phyloP scores from a whole-genome alignment of 2,113 vertebrate species.

The Rhynchomys soricoides region DNA sequence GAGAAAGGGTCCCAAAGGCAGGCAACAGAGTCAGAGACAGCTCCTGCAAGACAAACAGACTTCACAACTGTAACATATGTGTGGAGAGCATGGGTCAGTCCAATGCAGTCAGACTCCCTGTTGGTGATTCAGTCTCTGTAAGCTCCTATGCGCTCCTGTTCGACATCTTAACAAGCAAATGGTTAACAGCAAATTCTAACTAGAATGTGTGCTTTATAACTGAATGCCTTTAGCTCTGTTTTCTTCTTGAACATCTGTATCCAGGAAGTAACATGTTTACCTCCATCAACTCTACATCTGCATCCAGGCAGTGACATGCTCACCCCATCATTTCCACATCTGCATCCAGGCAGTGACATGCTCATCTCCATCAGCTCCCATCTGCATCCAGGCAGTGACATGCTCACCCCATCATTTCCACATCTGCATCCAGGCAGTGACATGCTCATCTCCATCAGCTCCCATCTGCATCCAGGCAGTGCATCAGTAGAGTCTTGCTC shows the following conservation, averaged over 20 bases:
- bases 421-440: background rate
- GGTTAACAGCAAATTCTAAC: conserved; percentile 12
- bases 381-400: background rate
- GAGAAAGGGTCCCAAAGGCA: too few relatives aligned
- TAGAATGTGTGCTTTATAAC: background rate
- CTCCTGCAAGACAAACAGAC: background rate
- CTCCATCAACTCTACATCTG: background rate
- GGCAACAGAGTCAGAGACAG: too few relatives aligned
- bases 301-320: background rate
- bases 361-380: background rate
- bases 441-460: background rate
- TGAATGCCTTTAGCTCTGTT: background rate
- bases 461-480: background rate
- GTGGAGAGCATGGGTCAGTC: background rate
- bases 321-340: background rate
- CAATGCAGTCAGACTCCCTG: background rate
- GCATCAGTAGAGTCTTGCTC: background rate
- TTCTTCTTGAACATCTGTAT: conserved; percentile 15
- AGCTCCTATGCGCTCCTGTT: background rate
- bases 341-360: background rate
- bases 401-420: background rate
- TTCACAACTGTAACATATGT: background rate
- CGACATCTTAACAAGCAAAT: conserved; percentile 26
- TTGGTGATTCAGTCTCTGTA: background rate
- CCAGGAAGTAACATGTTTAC: background rate